Percentiles rank a stretch among this genome's conserved stretches.
Evolutionary conservation across 2,888 invertebrate genomes (phyloP).

Genomic region (Drosophila atripex): DNA sequence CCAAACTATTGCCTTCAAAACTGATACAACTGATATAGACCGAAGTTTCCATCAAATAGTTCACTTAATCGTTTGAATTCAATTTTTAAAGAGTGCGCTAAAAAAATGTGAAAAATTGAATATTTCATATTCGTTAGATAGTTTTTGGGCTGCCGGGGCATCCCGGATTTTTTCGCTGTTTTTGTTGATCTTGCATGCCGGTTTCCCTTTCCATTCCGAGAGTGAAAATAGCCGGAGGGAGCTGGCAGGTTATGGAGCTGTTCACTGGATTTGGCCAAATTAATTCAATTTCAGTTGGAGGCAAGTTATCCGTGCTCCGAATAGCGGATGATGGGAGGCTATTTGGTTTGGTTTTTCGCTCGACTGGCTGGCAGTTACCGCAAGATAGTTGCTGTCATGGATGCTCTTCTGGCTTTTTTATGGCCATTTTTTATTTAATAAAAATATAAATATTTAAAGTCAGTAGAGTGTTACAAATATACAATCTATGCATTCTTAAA

Average conservation of each 20-base stretch:
- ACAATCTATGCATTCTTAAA: no score
- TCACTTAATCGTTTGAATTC: conserved; percentile 34
- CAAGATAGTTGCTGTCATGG: conserved; percentile 39
- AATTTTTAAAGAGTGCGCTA: conserved; percentile 2
- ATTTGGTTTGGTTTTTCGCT: conserved; percentile 20
- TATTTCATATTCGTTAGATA: conserved; percentile 35
- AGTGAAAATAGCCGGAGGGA: conserved; percentile 1
- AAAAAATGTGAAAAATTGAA: conserved; percentile 13
- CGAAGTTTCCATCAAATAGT: conserved; percentile 23
- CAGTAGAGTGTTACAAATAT: no score
- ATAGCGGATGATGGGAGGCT: conserved; percentile 36
- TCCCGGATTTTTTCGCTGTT: background rate
- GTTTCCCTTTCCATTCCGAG: conserved; percentile 7
- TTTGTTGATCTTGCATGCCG: conserved; percentile 26
- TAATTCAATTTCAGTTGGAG: conserved; percentile 59
- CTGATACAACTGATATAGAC: background rate
- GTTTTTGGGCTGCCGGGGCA: background rate
- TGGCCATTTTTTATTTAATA: background rate
- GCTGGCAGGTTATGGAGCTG: conserved; percentile 4
- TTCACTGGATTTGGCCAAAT: conserved; percentile 42
- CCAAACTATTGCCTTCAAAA: background rate
- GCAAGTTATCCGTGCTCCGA: conserved; percentile 33
- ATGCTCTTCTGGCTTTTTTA: background rate
- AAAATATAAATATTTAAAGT: background rate
- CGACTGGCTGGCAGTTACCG: conserved; percentile 28